Evolutionary conservation across 2,113 vertebrate genomes (phyloP).

Genomic region (Cariama cristata): DNA sequence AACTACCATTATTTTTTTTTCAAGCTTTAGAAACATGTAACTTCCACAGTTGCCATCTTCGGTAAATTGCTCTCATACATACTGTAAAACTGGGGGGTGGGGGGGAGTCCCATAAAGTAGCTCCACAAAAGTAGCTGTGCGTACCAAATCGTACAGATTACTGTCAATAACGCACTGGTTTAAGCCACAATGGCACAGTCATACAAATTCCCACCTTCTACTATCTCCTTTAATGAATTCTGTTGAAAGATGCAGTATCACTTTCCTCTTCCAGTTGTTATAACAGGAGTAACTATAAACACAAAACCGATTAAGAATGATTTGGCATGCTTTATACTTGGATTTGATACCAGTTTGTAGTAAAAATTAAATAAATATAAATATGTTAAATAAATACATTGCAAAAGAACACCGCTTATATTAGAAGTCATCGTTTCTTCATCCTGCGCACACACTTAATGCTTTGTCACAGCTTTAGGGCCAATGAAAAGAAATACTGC

Average conservation of each 20-base stretch:
- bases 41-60: constrained; percentile 45
- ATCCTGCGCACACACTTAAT: not conserved
- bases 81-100: constrained; percentile 31
- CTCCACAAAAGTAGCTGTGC: constrained; percentile 29
- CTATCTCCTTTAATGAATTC: not conserved
- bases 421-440: constrained; percentile 24
- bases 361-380: constrained; percentile 87
- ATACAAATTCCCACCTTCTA: constrained; percentile 14
- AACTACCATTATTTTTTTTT: not conserved
- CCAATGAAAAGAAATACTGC: constrained; percentile 60
- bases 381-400: constrained; percentile 83
- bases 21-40: constrained; percentile 72
- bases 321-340: constrained; percentile 56
- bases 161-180: constrained; percentile 30
- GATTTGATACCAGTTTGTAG: constrained; percentile 52
- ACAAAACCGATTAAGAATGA: not conserved
- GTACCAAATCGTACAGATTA: not conserved
- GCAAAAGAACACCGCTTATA: constrained; percentile 43
- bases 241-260: constrained; percentile 48
- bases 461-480: constrained; percentile 55
- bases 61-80: constrained; percentile 57
- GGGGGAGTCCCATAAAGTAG: not conserved
- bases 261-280: constrained; percentile 63
- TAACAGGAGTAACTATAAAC: constrained; percentile 12
- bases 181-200: constrained; percentile 64